Evolutionary conservation across 2,888 invertebrate genomes (phyloP), one percentile per base, ranked within the genome.

Genomic region (Perdita meconis): DNA sequence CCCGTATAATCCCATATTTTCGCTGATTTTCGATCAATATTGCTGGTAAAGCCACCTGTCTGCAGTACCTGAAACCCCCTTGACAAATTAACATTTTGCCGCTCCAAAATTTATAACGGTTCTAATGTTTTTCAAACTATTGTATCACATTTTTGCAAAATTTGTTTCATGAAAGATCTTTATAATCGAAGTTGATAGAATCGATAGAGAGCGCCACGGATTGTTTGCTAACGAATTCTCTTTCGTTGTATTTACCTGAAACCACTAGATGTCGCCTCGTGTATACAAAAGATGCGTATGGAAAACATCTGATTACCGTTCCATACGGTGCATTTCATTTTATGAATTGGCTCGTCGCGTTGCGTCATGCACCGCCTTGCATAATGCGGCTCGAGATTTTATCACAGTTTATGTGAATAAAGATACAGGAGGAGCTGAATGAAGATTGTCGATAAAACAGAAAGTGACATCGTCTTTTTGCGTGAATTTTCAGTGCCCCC

Each of bases 381-480:
- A 69, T 59, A 64, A 77, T 47, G n/a, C 36, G 16, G 19, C 26
- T 16, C 26, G 0, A 61, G 60, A 65, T 70, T 50, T 50, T 56
- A 78, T 78, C 63, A n/a, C n/a, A 8, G n/a, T 40, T 36, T 42
- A 44, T n/a, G 38, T 44, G 30, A 69, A 78, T 70, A 60, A 36
- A 65, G 56, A 50, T 34, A 34, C 30, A 56, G 50, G 30, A 13
- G 36, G 13, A 50, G 38, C 6, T 19, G n/a, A 12, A 50, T 38
- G 8, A 19, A 44, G 8, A 19, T 26, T 8, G 78, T 44, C 60
- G 78, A 16, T 78, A 70, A 78, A 24, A 65, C 26, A 78, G 78
- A 60, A 26, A 78, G 8, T 63, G 38, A 50, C 47, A 40, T 36
- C 34, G 56, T 50, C 77, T 5, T 40, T 0, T 8, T 10, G 2